Percentiles rank a stretch among this genome's conserved stretches.
Conservation (phyloP, 2,797 vertebrate genomes). For the Gouania willdenowi region DNA sequence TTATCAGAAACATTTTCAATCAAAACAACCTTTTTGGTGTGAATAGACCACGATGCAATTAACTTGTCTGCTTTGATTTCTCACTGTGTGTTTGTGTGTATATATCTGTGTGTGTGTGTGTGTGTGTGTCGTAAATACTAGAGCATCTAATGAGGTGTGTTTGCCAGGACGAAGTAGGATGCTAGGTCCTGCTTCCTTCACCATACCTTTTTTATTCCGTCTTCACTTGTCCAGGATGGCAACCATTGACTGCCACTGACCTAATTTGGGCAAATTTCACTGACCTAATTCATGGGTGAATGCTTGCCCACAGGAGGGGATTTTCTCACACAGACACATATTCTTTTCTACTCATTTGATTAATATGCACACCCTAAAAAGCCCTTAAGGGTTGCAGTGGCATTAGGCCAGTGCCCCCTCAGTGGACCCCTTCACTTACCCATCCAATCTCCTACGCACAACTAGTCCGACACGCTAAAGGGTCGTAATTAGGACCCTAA, state of each 20-base stretch:
- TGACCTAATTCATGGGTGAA: constrained; percentile 74
- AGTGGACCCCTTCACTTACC: neutral
- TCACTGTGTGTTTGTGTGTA: constrained; percentile 15
- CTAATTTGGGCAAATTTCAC: constrained; percentile 74
- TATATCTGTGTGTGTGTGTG: no score
- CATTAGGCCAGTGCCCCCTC: constrained; percentile 2
- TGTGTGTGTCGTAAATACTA: constrained; percentile 12
- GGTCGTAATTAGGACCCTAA: constrained; percentile 44
- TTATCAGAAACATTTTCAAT: constrained; percentile 56
- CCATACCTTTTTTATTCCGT: constrained; percentile 24
- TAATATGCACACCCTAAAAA: constrained; percentile 32
- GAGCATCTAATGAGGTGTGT: constrained; percentile 42
- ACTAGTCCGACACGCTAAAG: constrained; percentile 27
- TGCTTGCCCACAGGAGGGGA: constrained; percentile 63
- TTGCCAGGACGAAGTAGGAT: constrained; percentile 43
- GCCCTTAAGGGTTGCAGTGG: constrained; percentile 30
- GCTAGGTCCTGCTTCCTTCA: constrained; percentile 52
- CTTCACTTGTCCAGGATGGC: constrained; percentile 52
- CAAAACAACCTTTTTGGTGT: constrained; percentile 45
- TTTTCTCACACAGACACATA: constrained; percentile 37
- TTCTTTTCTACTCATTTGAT: constrained; percentile 27
- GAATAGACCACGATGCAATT: no score
- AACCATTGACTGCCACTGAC: constrained; percentile 68
- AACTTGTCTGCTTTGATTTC: constrained; percentile 15
- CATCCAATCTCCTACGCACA: neutral